phyloP scores from a whole-genome alignment of 2,113 vertebrate species.

The Notothenia coriiceps region DNA sequence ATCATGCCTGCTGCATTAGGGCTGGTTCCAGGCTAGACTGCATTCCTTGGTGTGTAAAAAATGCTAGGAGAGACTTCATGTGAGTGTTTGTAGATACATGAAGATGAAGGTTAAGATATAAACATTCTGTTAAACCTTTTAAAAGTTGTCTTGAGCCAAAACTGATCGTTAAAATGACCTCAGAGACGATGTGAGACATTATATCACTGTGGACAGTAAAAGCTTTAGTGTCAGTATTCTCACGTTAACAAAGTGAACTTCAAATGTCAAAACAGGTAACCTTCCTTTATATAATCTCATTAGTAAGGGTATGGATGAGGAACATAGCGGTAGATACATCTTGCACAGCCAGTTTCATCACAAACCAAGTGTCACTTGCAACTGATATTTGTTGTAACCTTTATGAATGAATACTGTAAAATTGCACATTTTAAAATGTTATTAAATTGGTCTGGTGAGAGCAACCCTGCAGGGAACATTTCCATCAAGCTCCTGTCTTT shows the following conservation, averaged over 20 bases:
- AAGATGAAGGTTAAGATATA: background rate
- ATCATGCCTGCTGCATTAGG: slow-evolving; percentile 76
- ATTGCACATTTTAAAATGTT: no score
- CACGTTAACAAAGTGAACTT: background rate
- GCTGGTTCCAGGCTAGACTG: slow-evolving; percentile 20
- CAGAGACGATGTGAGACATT: background rate
- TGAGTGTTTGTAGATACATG: background rate
- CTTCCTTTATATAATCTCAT: no score
- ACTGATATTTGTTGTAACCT: background rate
- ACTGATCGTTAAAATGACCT: background rate
- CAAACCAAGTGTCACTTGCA: background rate
- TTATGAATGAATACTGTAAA: background rate
- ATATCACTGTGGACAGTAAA: background rate
- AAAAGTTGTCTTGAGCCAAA: background rate
- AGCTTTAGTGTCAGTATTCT: background rate
- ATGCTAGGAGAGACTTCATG: background rate
- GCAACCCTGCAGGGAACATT: background rate
- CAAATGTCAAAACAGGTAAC: background rate
- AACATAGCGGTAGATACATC: no score
- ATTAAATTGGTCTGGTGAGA: background rate
- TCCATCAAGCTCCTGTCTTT: background rate
- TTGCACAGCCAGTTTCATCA: no score
- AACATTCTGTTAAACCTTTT: background rate
- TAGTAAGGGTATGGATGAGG: no score
- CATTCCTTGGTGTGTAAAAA: slow-evolving; percentile 36